Evolutionary conservation across 2,888 invertebrate species (phyloP).

Genomic region (Caenorhabditis macrosperma): DNA sequence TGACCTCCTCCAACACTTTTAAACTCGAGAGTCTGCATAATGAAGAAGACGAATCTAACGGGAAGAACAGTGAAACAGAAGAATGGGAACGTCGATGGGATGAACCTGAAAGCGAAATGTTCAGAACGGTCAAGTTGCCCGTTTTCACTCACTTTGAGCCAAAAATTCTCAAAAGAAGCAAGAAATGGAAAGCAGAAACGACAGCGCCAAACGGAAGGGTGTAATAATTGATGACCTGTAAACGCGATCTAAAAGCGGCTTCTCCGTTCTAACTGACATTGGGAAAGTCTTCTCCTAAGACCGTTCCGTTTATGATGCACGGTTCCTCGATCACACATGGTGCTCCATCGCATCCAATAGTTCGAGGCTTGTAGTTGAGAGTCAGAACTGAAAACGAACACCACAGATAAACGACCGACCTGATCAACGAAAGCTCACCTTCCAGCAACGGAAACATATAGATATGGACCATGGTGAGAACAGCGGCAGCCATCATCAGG

Average conservation of each 20-base stretch:
- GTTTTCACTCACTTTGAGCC: background rate
- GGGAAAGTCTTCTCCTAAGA: conserved; percentile 13
- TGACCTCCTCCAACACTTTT: conserved; percentile 31
- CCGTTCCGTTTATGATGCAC: conserved; percentile 26
- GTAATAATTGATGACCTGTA: conserved; percentile 19
- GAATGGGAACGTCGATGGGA: conserved; percentile 21
- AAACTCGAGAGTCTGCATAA: conserved; percentile 34
- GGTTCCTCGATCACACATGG: background rate
- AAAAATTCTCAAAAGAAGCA: conserved; percentile 14
- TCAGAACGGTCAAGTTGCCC: background rate
- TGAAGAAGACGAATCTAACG: conserved; percentile 17
- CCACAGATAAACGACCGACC: background rate
- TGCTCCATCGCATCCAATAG: background rate
- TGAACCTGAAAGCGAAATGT: background rate
- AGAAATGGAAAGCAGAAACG: conserved; percentile 12
- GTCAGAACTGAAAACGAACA: background rate
- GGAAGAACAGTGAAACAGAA: conserved; percentile 33
- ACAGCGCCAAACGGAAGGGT: conserved; percentile 16
- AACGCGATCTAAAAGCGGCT: background rate
- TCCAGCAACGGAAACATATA: conserved; percentile 1
- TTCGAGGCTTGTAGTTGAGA: background rate
- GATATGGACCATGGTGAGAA: background rate
- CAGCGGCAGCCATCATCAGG: background rate
- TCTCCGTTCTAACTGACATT: conserved; percentile 7
- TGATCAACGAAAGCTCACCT: background rate